Evolutionary conservation across 2,797 vertebrate genomes (phyloP).

Genomic region (Setipinna tenuifilis): DNA sequence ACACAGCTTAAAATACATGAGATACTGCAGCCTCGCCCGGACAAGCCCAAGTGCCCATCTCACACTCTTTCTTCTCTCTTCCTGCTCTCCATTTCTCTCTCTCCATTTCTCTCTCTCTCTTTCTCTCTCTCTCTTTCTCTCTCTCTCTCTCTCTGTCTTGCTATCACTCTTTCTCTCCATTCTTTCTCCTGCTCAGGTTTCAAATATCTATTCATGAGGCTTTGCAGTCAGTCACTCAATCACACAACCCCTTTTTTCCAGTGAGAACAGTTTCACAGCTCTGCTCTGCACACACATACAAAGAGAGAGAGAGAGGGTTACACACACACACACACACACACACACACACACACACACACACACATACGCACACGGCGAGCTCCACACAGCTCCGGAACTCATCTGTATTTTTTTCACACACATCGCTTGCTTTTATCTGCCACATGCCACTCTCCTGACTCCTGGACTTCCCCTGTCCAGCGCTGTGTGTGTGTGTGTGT

Average conservation of each 20-base stretch:
- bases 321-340: constrained; percentile 2
- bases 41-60: neutral
- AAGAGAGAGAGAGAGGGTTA: too few species aligned
- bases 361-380: too few species aligned
- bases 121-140: constrained; percentile 35
- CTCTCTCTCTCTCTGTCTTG: constrained; percentile 47
- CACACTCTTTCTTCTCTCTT: neutral
- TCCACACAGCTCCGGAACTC: neutral
- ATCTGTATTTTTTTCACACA: constrained; percentile 11
- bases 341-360: neutral
- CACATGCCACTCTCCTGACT: neutral
- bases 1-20: neutral
- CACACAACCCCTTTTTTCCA: neutral
- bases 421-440: neutral
- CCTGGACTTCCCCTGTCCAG: neutral
- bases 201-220: constrained; percentile 33
- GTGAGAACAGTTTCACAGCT: constrained; percentile 25
- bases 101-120: constrained; percentile 35
- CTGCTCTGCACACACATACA: neutral
- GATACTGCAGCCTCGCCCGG: neutral
- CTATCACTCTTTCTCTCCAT: neutral
- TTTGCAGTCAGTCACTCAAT: constrained; percentile 40
- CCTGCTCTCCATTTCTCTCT: constrained; percentile 34
- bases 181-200: constrained; percentile 21
- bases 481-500: neutral